Evolutionary conservation across 2,888 invertebrate species (phyloP).

Genomic region (Dasypogon diadema): DNA sequence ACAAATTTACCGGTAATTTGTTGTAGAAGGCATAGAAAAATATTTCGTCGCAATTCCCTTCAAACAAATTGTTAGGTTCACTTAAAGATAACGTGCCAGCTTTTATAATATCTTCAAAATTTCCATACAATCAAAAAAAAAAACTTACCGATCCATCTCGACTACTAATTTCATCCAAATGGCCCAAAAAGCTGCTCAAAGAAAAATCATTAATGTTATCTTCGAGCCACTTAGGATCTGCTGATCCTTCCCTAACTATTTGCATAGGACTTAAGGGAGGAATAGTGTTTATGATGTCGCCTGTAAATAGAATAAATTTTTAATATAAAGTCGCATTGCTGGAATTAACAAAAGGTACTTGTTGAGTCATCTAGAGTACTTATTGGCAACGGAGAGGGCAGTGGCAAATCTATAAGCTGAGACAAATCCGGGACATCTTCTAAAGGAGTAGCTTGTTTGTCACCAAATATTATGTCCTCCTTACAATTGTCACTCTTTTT

Average conservation of each 20-base stretch:
- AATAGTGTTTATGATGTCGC: conserved; percentile 62
- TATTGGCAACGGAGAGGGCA: conserved; percentile 55
- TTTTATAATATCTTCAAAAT: no score
- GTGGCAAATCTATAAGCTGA: conserved; percentile 56
- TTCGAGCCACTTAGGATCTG: conserved; percentile 67
- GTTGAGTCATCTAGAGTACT: conserved; percentile 55
- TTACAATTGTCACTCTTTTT: background rate
- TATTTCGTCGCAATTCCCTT: no score
- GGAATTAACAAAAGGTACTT: conserved; percentile 47
- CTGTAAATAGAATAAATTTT: conserved; percentile 58
- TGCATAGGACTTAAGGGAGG: conserved; percentile 75
- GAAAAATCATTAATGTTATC: conserved; percentile 86
- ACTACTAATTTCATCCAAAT: conserved; percentile 75
- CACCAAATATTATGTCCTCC: conserved; percentile 14
- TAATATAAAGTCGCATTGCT: background rate
- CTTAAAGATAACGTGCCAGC: no score
- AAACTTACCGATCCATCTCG: conserved; percentile 60
- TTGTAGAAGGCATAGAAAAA: no score
- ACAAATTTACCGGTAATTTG: no score
- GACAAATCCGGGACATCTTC: conserved; percentile 55
- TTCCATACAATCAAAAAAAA: no score
- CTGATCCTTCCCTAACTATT: conserved; percentile 72
- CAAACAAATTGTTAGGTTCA: no score
- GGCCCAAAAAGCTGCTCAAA: conserved; percentile 85
- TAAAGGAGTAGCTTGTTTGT: background rate